Conservation (phyloP, 2,113 vertebrate genomes). For the Podarcis muralis region DNA sequence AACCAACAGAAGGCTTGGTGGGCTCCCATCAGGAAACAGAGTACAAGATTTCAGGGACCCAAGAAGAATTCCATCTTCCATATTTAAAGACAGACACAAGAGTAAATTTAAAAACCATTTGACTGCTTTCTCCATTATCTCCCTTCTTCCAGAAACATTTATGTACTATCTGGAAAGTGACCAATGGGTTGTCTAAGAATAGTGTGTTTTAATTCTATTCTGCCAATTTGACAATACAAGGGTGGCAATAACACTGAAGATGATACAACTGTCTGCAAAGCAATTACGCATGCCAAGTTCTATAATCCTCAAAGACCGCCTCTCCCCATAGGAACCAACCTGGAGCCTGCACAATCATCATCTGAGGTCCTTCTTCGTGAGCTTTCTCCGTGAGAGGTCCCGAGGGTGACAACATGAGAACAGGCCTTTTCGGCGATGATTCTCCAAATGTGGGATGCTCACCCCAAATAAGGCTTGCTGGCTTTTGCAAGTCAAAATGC, state of each 20-base stretch:
- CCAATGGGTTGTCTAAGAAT: slow-evolving; percentile 9
- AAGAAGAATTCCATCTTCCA: slow-evolving; percentile 10
- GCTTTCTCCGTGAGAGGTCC: no score
- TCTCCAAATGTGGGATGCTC: no score
- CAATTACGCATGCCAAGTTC: not conserved
- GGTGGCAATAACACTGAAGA: not conserved
- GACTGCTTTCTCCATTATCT: not conserved
- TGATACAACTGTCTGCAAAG: not conserved
- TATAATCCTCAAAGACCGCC: not conserved
- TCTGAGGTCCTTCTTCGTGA: no score
- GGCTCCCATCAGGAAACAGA: not conserved
- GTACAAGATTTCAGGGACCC: not conserved
- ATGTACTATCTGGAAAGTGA: not conserved
- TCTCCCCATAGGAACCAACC: no score
- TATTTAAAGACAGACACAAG: not conserved
- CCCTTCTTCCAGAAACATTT: not conserved
- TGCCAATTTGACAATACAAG: not conserved
- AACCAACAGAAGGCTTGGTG: not conserved
- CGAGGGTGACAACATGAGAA: no score
- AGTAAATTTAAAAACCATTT: not conserved
- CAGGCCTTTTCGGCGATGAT: no score
- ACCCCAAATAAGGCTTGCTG: no score
- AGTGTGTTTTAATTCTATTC: slow-evolving; percentile 49
- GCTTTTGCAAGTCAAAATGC: not conserved
- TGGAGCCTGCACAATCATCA: no score